Conservation (phyloP, 30 jellyfish, hydroid and myxozoan genomes). For the Euphysa ruthae region DNA sequence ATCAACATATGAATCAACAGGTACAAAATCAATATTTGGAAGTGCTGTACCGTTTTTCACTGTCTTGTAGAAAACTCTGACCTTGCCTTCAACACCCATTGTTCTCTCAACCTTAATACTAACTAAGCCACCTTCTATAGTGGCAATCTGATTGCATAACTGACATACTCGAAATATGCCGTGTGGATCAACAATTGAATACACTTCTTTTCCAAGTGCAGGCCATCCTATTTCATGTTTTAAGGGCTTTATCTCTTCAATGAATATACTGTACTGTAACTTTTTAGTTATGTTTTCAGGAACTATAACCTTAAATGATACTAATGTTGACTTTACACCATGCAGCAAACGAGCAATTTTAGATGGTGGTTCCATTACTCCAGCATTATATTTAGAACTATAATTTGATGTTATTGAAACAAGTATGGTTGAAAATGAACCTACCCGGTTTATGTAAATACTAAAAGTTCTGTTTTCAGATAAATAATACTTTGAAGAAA, state of each 20-base stretch:
- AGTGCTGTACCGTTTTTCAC: conserved; percentile 58
- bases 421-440: background rate
- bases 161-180: conserved; percentile 63
- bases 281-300: background rate
- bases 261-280: background rate
- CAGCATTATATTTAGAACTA: conserved; percentile 8
- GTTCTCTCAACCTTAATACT: conserved; percentile 40
- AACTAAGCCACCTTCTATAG: conserved; percentile 71
- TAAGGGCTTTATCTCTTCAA: conserved; percentile 27
- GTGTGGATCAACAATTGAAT: conserved; percentile 75
- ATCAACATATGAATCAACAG: conserved; percentile 52
- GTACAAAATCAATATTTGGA: conserved; percentile 47
- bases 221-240: conserved; percentile 54
- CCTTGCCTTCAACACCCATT: conserved; percentile 62
- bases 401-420: background rate
- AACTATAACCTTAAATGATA: background rate
- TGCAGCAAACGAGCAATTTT: conserved; percentile 43
- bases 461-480: background rate
- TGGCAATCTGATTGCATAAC: conserved; percentile 16
- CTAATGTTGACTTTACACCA: background rate
- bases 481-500: background rate
- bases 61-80: conserved; percentile 58
- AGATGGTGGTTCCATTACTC: conserved; percentile 44
- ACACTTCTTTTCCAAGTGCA: conserved; percentile 29
- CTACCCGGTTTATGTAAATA: background rate